Percentiles rank a stretch among this genome's conserved stretches.
Conservation (phyloP, 2,797 vertebrate genomes). For the Gallinago stenura region DNA sequence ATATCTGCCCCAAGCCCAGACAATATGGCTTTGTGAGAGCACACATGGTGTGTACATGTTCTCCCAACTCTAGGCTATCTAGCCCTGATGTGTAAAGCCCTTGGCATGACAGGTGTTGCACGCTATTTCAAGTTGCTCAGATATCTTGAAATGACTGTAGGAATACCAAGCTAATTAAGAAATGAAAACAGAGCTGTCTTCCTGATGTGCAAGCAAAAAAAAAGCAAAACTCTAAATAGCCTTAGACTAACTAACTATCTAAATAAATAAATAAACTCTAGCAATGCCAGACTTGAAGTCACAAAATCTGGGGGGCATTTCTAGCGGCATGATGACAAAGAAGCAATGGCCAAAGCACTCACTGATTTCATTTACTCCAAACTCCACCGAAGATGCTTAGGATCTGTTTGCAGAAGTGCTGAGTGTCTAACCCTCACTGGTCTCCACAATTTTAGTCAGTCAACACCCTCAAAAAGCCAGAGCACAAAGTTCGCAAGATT, state of each 20-base stretch:
- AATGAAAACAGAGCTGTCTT: background rate
- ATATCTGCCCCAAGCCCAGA: background rate
- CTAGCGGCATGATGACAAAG: background rate
- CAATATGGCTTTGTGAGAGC: background rate
- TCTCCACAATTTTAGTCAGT: background rate
- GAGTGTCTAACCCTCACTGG: background rate
- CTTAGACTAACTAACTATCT: background rate
- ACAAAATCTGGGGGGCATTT: background rate
- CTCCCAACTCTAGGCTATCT: background rate
- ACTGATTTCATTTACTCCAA: background rate
- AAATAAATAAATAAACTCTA: background rate
- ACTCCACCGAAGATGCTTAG: background rate
- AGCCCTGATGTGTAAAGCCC: background rate
- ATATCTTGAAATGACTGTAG: background rate
- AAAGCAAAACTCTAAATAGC: background rate
- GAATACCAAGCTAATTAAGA: background rate
- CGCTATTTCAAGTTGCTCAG: background rate
- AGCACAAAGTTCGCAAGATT: background rate
- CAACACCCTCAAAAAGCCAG: background rate
- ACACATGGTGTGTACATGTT: rapidly evolving
- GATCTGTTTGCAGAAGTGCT: background rate
- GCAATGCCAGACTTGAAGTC: background rate
- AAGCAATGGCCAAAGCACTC: background rate
- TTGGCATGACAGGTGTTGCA: background rate
- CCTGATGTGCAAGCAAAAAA: background rate